These are phyloP conservation scores for Drosophila phalerata DNA, from an alignment of 2,888 invertebrate species.

Conservation along the genomic window DNA sequence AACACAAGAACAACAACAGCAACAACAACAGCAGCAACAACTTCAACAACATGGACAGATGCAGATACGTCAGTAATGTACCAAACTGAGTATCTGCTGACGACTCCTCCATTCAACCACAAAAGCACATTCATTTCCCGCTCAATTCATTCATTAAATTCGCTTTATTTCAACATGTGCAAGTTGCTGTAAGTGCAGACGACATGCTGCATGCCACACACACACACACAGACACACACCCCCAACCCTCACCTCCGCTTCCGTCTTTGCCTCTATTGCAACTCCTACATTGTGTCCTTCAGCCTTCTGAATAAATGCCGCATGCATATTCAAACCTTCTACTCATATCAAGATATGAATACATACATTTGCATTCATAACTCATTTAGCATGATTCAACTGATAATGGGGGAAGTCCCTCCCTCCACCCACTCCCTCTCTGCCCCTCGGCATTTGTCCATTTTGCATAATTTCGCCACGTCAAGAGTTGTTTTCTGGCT, in stretches of 20 bases:
- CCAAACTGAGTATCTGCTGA: conserved; percentile 23
- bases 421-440: not conserved
- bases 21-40: conserved; percentile 5
- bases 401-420: conserved; percentile 25
- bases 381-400: conserved; percentile 49
- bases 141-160: conserved; percentile 57
- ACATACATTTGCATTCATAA: conserved; percentile 51
- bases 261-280: conserved; percentile 12
- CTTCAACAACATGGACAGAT: conserved; percentile 8
- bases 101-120: conserved; percentile 17
- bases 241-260: not conserved
- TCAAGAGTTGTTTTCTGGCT: conserved; percentile 29
- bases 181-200: conserved; percentile 20
- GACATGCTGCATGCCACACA: conserved; percentile 15
- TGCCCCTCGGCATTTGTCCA: not conserved
- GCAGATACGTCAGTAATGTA: conserved; percentile 31
- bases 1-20: conserved; percentile 14
- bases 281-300: conserved; percentile 27
- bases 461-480: conserved; percentile 29
- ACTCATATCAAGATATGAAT: conserved; percentile 12
- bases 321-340: conserved; percentile 7
- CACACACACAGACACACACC: not conserved
- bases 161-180: conserved; percentile 57
- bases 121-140: conserved; percentile 25
- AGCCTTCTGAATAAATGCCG: conserved; percentile 9